phyloP scores from a whole-genome alignment of 23 tunicate species.

The Diplosoma virens region DNA sequence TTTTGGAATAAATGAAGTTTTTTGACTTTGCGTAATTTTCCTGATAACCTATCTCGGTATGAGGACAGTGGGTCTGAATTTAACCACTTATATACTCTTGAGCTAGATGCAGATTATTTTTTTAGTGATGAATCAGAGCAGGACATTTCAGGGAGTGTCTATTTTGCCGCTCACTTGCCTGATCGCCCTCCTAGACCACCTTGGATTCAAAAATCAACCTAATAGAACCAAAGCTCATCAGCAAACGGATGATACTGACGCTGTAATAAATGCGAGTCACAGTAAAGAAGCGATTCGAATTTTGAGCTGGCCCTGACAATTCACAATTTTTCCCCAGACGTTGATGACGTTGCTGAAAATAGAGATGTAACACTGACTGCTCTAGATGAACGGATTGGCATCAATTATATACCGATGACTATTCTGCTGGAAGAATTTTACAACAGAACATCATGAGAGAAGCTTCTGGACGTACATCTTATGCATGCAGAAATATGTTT shows the following conservation, averaged over 20 bases:
- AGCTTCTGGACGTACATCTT: neutral
- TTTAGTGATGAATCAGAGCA: neutral
- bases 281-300: neutral
- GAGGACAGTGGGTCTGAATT: neutral
- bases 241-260: neutral
- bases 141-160: neutral
- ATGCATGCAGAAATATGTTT: neutral
- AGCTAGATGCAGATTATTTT: neutral
- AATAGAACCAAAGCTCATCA: neutral
- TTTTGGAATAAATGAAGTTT: neutral
- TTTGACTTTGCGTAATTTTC: neutral
- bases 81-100: neutral
- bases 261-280: neutral
- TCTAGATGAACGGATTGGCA: neutral
- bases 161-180: neutral
- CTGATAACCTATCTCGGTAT: neutral
- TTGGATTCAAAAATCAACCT: neutral
- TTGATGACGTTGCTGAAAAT: neutral
- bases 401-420: neutral
- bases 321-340: conserved; percentile 7
- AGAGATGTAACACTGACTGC: conserved; percentile 2
- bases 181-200: neutral
- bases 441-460: conserved; percentile 1
- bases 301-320: conserved; percentile 9
- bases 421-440: conserved; percentile 13